phyloP scores from a whole-genome alignment of 2,888 invertebrate species.

The Cryptocephalus primarius region DNA sequence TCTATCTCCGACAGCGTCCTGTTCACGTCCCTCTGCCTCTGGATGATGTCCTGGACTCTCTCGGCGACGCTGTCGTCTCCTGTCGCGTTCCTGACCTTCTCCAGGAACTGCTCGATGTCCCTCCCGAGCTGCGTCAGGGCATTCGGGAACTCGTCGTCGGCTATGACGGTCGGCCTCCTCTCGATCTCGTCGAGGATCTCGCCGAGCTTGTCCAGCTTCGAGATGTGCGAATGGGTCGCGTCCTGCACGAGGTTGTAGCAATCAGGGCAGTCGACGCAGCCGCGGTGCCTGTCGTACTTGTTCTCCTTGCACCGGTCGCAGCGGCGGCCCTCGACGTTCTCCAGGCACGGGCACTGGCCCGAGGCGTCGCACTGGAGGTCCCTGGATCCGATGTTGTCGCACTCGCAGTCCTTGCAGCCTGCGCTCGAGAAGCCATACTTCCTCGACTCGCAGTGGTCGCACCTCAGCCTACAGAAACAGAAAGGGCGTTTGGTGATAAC shows the following conservation, averaged over 20 bases:
- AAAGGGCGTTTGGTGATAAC: not conserved
- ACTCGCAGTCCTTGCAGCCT: slow-evolving; percentile 79
- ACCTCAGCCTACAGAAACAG: slow-evolving; percentile 45
- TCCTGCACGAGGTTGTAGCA: slow-evolving; percentile 93
- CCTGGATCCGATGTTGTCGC: slow-evolving; percentile 80
- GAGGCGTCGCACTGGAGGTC: slow-evolving; percentile 77
- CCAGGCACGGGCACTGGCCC: slow-evolving; percentile 81
- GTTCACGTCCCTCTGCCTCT: slow-evolving; percentile 56
- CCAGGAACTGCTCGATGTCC: slow-evolving; percentile 62
- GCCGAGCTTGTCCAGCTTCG: slow-evolving; percentile 62
- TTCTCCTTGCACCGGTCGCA: slow-evolving; percentile 98
- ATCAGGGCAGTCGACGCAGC: slow-evolving; percentile 82
- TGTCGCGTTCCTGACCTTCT: slow-evolving; percentile 62
- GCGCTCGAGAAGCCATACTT: slow-evolving; percentile 75
- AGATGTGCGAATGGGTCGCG: slow-evolving; percentile 67
- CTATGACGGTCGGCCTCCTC: slow-evolving; percentile 82
- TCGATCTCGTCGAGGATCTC: slow-evolving; percentile 75
- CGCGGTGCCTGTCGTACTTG: slow-evolving; percentile 82
- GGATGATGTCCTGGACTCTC: slow-evolving; percentile 58
- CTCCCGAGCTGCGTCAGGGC: slow-evolving; percentile 68
- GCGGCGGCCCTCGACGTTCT: slow-evolving; percentile 84
- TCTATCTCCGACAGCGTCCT: slow-evolving; percentile 37
- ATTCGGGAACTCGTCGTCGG: slow-evolving; percentile 82
- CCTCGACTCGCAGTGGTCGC: slow-evolving; percentile 67
- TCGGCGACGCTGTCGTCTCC: slow-evolving; percentile 12